Percentiles rank a stretch among this genome's conserved stretches.
phyloP scores from a whole-genome alignment of 2,888 invertebrate genomes.

The Lithophane socia region DNA sequence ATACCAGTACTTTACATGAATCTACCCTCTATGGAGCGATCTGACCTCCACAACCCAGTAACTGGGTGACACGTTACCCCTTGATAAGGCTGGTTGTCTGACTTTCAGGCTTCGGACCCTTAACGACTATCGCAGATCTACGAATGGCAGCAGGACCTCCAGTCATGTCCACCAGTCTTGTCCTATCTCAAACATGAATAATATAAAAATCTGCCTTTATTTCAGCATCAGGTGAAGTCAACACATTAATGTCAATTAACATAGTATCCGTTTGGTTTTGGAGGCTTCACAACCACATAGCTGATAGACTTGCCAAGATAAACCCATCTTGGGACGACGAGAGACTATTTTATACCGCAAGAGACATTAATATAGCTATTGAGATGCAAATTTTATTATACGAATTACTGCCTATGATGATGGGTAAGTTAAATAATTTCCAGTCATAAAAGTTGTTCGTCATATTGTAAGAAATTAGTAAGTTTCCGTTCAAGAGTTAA shows the following conservation, averaged over 20 bases:
- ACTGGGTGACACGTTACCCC: too few species aligned
- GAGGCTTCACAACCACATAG: slow-evolving; percentile 75
- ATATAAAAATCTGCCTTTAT: neutral
- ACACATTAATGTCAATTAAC: slow-evolving; percentile 53
- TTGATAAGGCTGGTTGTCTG: too few species aligned
- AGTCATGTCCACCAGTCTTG: neutral
- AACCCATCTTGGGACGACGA: slow-evolving; percentile 77
- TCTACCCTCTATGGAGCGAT: too few species aligned
- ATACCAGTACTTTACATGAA: too few species aligned
- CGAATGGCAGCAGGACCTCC: too few species aligned
- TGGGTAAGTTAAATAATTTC: slow-evolving; percentile 68
- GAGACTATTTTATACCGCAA: slow-evolving; percentile 68
- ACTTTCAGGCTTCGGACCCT: too few species aligned
- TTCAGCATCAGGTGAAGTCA: slow-evolving; percentile 36
- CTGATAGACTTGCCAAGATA: slow-evolving; percentile 62
- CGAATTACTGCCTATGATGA: slow-evolving; percentile 69
- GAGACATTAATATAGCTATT: slow-evolving; percentile 75
- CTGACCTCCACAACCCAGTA: too few species aligned
- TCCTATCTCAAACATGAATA: neutral
- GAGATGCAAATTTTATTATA: slow-evolving; percentile 70
- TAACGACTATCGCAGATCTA: too few species aligned
- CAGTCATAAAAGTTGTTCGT: neutral
- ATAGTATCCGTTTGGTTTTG: slow-evolving; percentile 72
- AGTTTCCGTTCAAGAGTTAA: too few species aligned
- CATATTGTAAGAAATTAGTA: neutral